phyloP scores from a whole-genome alignment of 2,888 invertebrate species.

The Auanema sp. region DNA sequence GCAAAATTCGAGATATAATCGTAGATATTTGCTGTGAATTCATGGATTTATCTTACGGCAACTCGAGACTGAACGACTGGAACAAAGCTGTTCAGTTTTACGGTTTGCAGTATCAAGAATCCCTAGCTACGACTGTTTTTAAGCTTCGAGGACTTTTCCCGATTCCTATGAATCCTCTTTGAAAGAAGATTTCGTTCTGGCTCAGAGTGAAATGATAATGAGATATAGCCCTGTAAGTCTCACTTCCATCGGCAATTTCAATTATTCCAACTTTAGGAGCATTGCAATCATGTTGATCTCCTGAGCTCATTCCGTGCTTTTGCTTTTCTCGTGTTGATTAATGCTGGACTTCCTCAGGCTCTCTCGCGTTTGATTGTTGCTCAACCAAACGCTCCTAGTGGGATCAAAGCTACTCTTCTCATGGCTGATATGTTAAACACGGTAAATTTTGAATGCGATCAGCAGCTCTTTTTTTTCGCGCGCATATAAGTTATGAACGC shows the following conservation, averaged over 20 bases:
- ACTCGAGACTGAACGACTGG: conserved; percentile 49
- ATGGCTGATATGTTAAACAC: conserved; percentile 53
- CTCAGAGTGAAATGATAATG: conserved; percentile 35
- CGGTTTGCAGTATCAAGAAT: too few relatives aligned
- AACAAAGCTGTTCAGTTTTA: conserved; percentile 50
- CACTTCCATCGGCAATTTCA: conserved; percentile 8
- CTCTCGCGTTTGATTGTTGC: conserved; percentile 52
- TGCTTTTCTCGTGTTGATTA: conserved; percentile 51
- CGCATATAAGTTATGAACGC: too few relatives aligned
- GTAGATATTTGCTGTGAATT: conserved; percentile 58
- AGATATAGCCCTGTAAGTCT: conserved; percentile 31
- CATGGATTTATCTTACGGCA: conserved; percentile 53
- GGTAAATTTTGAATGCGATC: conserved; percentile 11
- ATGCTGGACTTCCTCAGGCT: conserved; percentile 52
- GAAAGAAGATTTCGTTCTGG: conserved; percentile 58
- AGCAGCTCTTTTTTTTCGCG: too few relatives aligned
- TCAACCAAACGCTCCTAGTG: conserved; percentile 50
- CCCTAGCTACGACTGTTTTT: conserved; percentile 6
- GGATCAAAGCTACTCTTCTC: conserved; percentile 57
- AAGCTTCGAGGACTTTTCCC: conserved; percentile 34
- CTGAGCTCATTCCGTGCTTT: conserved; percentile 51
- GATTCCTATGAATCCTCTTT: conserved; percentile 37
- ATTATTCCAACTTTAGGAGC: conserved; percentile 22
- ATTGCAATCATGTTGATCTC: conserved; percentile 42
- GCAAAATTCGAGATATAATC: conserved; percentile 48